Evolutionary conservation across 2,888 invertebrate genomes (phyloP), one percentile per base, ranked within the genome.

Genomic region (Petrophora chlorosata): DNA sequence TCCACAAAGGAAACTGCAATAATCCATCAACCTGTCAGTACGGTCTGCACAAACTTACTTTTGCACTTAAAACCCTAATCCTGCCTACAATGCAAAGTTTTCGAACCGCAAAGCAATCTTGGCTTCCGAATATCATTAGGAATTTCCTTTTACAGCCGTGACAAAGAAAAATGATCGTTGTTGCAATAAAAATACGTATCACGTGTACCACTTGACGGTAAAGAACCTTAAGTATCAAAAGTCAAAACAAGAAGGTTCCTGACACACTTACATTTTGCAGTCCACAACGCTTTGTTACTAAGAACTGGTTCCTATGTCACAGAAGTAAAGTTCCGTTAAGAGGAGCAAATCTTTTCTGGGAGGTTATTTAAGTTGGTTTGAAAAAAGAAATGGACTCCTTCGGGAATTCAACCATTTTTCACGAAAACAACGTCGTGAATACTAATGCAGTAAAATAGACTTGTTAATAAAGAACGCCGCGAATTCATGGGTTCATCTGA

Each of bases 11-110:
- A 58, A 56, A 52, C 68, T 68, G 70, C 71, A 68, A 67, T 62
- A 67, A 85, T 86, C 79, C 75, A 85, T 86, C 84, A 85, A 61
- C 34, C 73, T 82, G 84, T 84, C 85, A 16, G 53, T 61, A 51
- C 67, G 59, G 64, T 67, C 69, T 67, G 56, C 57, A 65, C 82
- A 56, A 79, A 72, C 49, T 65, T 76, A 65, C 23, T 9, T 56
- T 59, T 80, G 34, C 79, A 59, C 52, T 47, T 10, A 47, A 53
- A 38, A 53, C 35, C 29, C 22, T 25, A 35, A 41, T 34, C 23
- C 46, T 22, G 45, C 30, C 29, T 52, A 44, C 29, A 40, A 66
- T 69, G 63, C 39, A 45, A 55, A 41, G 51, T 41, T 45, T 28
- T 17, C 38, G 23, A 55, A 59, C 54, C 54, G 76, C 70, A 76